These are phyloP conservation scores for Chirona hameri DNA, from an alignment of 2,888 invertebrate genomes.

Conservation along the genomic window DNA sequence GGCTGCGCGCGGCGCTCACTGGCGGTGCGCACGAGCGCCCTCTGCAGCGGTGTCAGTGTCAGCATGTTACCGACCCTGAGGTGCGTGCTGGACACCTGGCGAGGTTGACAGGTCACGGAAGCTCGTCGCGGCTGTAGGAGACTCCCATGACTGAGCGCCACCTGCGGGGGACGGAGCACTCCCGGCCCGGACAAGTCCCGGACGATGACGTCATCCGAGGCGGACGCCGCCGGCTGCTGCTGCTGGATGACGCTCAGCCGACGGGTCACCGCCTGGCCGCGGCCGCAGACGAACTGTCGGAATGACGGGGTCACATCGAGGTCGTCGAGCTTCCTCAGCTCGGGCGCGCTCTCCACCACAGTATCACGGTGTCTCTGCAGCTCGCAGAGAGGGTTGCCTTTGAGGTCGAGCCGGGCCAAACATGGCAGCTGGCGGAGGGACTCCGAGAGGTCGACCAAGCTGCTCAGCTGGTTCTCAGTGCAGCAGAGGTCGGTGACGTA, in stretches of 20 bases:
- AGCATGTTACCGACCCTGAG: constrained; percentile 6
- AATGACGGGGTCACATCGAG: neutral
- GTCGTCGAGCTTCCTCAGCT: neutral
- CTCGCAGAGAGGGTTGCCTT: neutral
- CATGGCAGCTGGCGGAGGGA: neutral
- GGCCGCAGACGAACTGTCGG: neutral
- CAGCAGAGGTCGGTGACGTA: neutral
- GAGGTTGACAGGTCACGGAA: neutral
- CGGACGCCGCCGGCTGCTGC: neutral
- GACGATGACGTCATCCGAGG: neutral
- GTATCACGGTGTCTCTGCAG: neutral
- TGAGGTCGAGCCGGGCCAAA: neutral
- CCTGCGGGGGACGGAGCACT: neutral
- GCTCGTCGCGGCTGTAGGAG: neutral
- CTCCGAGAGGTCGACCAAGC: neutral
- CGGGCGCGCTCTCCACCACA: neutral
- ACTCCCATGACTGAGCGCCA: neutral
- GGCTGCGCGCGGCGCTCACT: neutral
- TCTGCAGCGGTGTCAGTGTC: neutral
- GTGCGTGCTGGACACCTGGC: neutral
- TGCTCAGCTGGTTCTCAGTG: neutral
- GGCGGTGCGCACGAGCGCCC: neutral
- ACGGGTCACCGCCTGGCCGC: neutral
- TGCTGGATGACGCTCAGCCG: neutral
- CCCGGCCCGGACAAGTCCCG: neutral